Base-by-base conservation (phyloP, 2,797 vertebrate genomes). In the Eulemur mongoz region DNA sequence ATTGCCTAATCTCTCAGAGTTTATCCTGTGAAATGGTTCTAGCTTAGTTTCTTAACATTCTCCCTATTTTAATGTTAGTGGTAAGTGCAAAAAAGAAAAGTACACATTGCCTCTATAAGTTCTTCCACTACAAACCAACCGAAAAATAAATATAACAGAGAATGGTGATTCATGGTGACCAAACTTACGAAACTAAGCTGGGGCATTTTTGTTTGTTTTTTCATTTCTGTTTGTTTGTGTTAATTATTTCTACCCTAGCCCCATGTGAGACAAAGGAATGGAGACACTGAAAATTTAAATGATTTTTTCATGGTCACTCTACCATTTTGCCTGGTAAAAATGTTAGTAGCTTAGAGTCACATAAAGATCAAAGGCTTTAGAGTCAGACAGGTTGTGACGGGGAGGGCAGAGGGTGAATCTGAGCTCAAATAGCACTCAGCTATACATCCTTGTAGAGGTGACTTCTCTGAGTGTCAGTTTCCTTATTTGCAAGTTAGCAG, bases 1-100 rank as follows among this genome's bases (percentile, higher is more conserved):
- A 97, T 98, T 98, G 97, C 69, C 95, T 98, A 80, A 94, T 94
- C 83, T 97, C 59, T 92, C 88, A 61, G 93, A 97, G 93, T 98
- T 98, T 98, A 97, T 97, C 95, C 93, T 97, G 25, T 88, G 48
- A 97, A 96, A 95, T 91, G 73, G 35, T 95, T 89, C 93, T 96
- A 72, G 61, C 95, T 97, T 35, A 4, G 82, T 91, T 91, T 97
- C 95, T 97, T 97, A 98, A 89, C 89, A 92, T 69, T 93, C 67
- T 63, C 73, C 93, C 93, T 98, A 91, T 97, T 98, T 98, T 97
- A 98, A 92, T 96, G 91, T 85, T 82, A 65, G 83, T 43, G 91
- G 93, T 79, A 98, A 98, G 97, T 93, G 93, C 96, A 94, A 85
- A 85, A 10, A 59, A 48, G 45, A 50, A 96, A 95, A 79, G 67